These are phyloP conservation scores for Aphelocoma coerulescens DNA, from an alignment of 2,113 vertebrate species.

Conservation along the genomic window DNA sequence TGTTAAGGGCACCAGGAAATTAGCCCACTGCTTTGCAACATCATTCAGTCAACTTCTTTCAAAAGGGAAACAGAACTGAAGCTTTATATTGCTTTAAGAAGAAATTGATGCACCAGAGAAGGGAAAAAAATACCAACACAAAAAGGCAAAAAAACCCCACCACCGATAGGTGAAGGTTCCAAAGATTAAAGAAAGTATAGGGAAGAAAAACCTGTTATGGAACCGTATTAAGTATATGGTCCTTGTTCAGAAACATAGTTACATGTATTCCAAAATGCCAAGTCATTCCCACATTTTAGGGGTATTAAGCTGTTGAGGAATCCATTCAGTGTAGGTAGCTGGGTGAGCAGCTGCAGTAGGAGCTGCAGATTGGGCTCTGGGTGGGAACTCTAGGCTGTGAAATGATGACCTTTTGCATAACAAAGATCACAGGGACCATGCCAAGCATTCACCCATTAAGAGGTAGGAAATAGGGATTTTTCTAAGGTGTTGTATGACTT, in stretches of 20 bases:
- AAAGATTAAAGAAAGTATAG: background rate
- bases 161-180: background rate
- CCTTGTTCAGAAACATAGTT: background rate
- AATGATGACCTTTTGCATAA: background rate
- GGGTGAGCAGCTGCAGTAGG: background rate
- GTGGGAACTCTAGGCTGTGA: background rate
- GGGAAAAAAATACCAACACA: rapidly evolving
- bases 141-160: rapidly evolving
- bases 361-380: background rate
- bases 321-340: background rate
- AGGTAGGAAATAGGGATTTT: background rate
- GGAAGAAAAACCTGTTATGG: background rate
- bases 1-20: background rate
- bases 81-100: background rate
- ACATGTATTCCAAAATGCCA: background rate
- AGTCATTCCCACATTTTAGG: background rate
- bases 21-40: background rate
- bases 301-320: background rate
- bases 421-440: background rate
- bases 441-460: background rate
- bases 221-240: background rate
- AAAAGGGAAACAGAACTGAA: background rate
- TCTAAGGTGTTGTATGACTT: background rate
- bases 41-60: background rate
- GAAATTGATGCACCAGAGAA: background rate